A percentile compares a stretch with the other conserved stretches of the same genome.
phyloP scores from a whole-genome alignment of 2,888 invertebrate genomes.

The Oconnorella tubifera region DNA sequence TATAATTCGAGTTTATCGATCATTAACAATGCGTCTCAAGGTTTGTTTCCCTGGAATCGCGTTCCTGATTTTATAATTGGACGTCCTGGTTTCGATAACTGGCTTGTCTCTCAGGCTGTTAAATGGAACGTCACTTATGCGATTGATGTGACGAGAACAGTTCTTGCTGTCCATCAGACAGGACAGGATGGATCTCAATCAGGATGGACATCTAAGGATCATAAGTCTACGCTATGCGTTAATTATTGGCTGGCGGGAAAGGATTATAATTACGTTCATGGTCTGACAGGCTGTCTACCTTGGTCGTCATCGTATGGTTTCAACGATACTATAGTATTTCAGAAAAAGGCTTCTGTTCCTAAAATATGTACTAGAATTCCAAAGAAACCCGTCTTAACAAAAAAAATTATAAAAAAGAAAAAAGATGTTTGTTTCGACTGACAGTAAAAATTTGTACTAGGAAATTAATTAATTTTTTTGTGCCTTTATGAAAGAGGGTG shows the following conservation, averaged over 20 bases:
- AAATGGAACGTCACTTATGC: constrained; percentile 37
- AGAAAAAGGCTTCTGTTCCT: constrained; percentile 16
- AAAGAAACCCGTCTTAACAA: no score
- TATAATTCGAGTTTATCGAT: no score
- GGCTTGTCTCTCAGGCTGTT: constrained; percentile 38
- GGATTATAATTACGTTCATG: not conserved
- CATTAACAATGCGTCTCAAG: not conserved
- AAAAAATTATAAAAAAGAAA: no score
- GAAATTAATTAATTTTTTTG: no score
- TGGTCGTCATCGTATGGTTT: not conserved
- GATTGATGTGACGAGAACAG: constrained; percentile 42
- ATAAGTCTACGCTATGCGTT: not conserved
- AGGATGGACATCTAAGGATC: not conserved
- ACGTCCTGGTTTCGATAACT: constrained; percentile 46
- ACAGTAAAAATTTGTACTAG: no score
- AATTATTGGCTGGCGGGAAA: not conserved
- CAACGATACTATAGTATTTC: not conserved
- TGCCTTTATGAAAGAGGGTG: no score
- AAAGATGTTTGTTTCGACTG: no score
- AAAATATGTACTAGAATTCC: no score
- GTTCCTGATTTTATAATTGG: constrained; percentile 46
- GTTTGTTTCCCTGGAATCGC: constrained; percentile 36
- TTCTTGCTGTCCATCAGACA: constrained; percentile 45
- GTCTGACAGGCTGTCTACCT: not conserved
- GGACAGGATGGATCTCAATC: constrained; percentile 30